Evolutionary conservation across 2,797 vertebrate genomes (phyloP), one percentile per base, ranked within the genome.

Genomic region (Ataeniobius toweri): DNA sequence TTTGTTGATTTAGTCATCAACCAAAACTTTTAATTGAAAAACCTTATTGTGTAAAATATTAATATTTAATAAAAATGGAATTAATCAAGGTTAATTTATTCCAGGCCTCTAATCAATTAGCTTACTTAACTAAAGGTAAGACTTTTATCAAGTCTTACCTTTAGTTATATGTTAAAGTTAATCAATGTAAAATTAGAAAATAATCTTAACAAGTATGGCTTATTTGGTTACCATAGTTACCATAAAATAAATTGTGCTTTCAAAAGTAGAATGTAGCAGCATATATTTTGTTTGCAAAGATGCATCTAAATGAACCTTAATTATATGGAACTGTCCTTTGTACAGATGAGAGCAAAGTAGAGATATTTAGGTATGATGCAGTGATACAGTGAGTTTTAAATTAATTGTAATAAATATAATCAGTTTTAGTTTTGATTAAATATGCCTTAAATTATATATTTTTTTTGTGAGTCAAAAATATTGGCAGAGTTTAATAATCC

Each of bases 391-490:
- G 6, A 46, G 22, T 14, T 46, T 12, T 44, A 9, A 65, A 65
- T 65, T 22, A 65, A 53, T 53, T n/a, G 6, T 69, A n/a, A 26
- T n/a, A 69, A 68, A n/a, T 13, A 14, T 69, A 48, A 39, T 24
- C 39, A n/a, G 46, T 5, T 39, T 67, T 75, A 51, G 14, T 31
- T n/a, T 14, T 2, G 16, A 10, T 41, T n/a, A 48, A 4, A 31
- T 71, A 41, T 28, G 28, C 26, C 36, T 39, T 68, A 53, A 68
- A 68, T 41, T 13, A 68, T 24, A 10, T 13, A 48, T 67, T 20
- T 72, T 65, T 12, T n/a, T 16, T 31, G 13, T 48, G n/a, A 44
- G 26, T 48, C 73, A 44, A 65, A 80, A 76, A 67, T 58, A 75
- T 53, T 31, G 0, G 13, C 50, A 46, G 18, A 26, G 1, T 58